Conservation (phyloP, 2,113 vertebrate genomes). For the Vulpes ferrilata region DNA sequence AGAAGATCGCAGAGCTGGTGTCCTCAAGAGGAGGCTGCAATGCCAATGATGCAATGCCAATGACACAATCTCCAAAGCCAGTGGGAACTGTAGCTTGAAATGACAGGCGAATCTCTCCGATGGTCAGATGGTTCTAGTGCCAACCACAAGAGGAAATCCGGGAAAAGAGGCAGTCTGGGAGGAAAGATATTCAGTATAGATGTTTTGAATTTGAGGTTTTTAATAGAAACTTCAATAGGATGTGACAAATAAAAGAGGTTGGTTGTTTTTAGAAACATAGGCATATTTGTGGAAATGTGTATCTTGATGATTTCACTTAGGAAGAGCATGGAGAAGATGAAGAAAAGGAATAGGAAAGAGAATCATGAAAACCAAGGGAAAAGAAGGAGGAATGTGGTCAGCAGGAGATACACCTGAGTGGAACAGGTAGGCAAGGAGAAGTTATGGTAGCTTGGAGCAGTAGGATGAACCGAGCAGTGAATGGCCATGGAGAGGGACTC, state of each 20-base stretch:
- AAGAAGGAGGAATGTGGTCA: background rate
- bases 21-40: background rate
- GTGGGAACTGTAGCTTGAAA: background rate
- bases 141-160: background rate
- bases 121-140: too few species aligned
- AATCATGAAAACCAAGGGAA: background rate
- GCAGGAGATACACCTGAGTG: rapidly evolving
- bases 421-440: background rate
- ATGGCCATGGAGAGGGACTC: background rate
- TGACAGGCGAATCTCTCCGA: background rate
- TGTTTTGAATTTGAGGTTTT: background rate
- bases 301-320: background rate
- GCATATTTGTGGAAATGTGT: background rate
- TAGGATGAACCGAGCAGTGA: background rate
- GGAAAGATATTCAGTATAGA: background rate
- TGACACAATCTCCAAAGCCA: too few species aligned
- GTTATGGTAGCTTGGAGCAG: rapidly evolving
- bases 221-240: background rate
- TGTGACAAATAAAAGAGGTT: background rate
- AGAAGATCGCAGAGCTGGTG: background rate
- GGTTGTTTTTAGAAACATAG: background rate
- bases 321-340: background rate
- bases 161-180: background rate
- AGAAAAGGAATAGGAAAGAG: background rate
- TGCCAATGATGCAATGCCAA: background rate